A percentile compares a stretch with the other conserved stretches of the same genome.
These are phyloP conservation scores for Solenopsis fugax DNA, from an alignment of 1,140 invertebrate genomes.

Conservation along the genomic window DNA sequence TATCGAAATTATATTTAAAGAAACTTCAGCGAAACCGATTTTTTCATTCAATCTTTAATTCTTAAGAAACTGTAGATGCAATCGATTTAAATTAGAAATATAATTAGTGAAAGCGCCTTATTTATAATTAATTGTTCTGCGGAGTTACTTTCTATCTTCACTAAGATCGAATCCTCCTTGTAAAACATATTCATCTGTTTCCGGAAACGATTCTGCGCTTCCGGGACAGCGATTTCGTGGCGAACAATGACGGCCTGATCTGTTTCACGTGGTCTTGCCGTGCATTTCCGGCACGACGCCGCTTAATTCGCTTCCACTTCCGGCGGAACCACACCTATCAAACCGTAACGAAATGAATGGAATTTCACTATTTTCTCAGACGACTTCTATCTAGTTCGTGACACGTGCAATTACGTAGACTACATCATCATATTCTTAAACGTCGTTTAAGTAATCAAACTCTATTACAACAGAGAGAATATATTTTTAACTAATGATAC, in stretches of 20 bases:
- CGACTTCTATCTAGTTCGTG: constrained; percentile 33
- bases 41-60: background rate
- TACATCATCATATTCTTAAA: background rate
- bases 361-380: constrained; percentile 45
- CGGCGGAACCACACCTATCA: constrained; percentile 68
- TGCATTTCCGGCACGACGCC: constrained; percentile 69
- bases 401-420: constrained; percentile 9
- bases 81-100: constrained; percentile 1
- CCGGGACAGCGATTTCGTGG: constrained; percentile 66
- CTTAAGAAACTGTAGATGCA: background rate
- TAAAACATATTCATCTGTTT: constrained; percentile 63
- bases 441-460: background rate
- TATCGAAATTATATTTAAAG: too few species aligned
- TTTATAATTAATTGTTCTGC: constrained; percentile 41
- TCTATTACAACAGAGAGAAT: background rate
- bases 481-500: background rate
- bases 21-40: too few species aligned
- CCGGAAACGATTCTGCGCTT: constrained; percentile 66
- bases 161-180: constrained; percentile 37
- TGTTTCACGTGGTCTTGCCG: constrained; percentile 62
- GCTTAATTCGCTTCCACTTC: constrained; percentile 74
- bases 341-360: constrained; percentile 70
- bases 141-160: constrained; percentile 60
- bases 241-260: constrained; percentile 71
- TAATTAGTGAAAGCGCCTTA: constrained; percentile 45